phyloP scores from a whole-genome alignment of 2,888 invertebrate species.

The Gymnocheta viridis region DNA sequence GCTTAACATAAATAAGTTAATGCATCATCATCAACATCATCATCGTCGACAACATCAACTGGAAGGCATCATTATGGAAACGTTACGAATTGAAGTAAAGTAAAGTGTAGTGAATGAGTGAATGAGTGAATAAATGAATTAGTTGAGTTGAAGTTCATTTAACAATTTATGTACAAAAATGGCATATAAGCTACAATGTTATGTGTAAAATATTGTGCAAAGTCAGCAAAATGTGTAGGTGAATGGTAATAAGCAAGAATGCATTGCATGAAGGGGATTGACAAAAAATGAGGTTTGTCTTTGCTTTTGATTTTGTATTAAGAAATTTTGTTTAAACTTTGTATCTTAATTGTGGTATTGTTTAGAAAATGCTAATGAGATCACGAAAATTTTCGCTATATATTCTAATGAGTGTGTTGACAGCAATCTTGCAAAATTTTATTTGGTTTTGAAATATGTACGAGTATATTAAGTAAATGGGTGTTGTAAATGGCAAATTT shows the following conservation, averaged over 20 bases:
- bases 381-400: slow-evolving; percentile 23
- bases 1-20: slow-evolving; percentile 66
- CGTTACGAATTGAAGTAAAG: slow-evolving; percentile 22
- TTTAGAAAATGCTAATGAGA: slow-evolving; percentile 43
- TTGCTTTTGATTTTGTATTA: slow-evolving; percentile 15
- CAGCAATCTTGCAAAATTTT: background rate
- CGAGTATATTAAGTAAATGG: background rate
- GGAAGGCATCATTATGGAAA: slow-evolving; percentile 28
- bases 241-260: background rate
- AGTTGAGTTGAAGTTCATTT: slow-evolving; percentile 54
- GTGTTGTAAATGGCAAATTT: background rate
- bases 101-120: slow-evolving; percentile 21
- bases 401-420: slow-evolving; percentile 34
- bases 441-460: background rate
- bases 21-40: slow-evolving; percentile 46
- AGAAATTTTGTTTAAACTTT: slow-evolving; percentile 5
- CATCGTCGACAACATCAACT: slow-evolving; percentile 8
- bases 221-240: slow-evolving; percentile 16
- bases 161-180: slow-evolving; percentile 32
- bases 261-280: background rate
- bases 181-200: background rate
- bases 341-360: slow-evolving; percentile 15
- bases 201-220: background rate
- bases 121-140: slow-evolving; percentile 38
- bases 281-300: slow-evolving; percentile 44